A percentile compares a stretch with the other conserved stretches of the same genome.
These are phyloP conservation scores for Corapipo altera DNA, from an alignment of 2,113 vertebrate species.

Conservation along the genomic window DNA sequence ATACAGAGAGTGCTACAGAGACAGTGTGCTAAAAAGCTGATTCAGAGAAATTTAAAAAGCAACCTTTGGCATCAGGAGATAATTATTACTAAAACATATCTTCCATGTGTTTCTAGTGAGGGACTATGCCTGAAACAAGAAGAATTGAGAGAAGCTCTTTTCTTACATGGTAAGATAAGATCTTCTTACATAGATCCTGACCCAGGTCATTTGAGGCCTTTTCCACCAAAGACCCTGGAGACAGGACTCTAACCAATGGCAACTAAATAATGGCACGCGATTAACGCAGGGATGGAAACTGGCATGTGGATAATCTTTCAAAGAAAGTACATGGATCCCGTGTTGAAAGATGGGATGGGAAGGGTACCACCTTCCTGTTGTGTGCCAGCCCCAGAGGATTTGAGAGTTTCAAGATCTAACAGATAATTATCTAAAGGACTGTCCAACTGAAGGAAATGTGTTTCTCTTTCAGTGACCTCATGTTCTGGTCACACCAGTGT, in stretches of 20 bases:
- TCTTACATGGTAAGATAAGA: background rate
- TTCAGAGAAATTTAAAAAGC: background rate
- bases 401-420: background rate
- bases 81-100: background rate
- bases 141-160: background rate
- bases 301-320: background rate
- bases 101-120: background rate
- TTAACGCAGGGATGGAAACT: background rate
- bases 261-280: background rate
- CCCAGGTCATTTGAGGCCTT: background rate
- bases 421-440: background rate
- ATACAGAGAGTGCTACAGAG: fast-evolving
- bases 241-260: background rate
- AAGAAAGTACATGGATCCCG: background rate
- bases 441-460: fast-evolving
- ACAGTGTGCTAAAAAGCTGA: background rate
- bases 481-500: background rate
- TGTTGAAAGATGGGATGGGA: background rate
- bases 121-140: background rate
- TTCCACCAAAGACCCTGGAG: background rate
- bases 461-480: background rate
- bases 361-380: background rate
- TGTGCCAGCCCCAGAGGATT: background rate
- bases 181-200: background rate
- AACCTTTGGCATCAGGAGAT: background rate